Evolutionary conservation across 2,888 invertebrate genomes (phyloP), one percentile per base, ranked within the genome.

Genomic region (Catocala fraxini): DNA sequence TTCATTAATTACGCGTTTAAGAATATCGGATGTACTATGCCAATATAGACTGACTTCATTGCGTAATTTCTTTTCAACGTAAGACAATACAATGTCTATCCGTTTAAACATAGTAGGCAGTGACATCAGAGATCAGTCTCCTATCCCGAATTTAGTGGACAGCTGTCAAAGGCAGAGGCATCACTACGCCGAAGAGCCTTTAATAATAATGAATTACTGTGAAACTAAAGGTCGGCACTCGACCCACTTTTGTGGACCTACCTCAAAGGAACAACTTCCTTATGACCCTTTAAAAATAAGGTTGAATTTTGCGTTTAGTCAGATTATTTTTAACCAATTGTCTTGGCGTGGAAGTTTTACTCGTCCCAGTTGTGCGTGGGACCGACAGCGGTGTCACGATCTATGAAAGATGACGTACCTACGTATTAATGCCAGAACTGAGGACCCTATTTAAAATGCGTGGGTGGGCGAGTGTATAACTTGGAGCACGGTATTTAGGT

Each of bases 371-470:
- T 64, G 63, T 74, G 73, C 75, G 63, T 75, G 74, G 42, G 47
- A 57, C 54, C 61, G 75, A 74, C 76, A 73, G 73, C 63, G 52
- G 54, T 65, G 75, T 72, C 73, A 67, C 59, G 53, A 64, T 66
- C 73, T 75, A 75, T 75, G 74, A 74, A 65, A 75, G 59, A 74
- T 74, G 76, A 68, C 65, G 65, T 58, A 72, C n/a, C n/a, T n/a
- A 70, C 56, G 73, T 67, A 63, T 54, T 59, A 69, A 45, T 25
- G 69, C 13, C 11, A 11, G 34, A 34, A n/a, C 12, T 35, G n/a
- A 51, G 9, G 51, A 25, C 39, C n/a, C 35, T 9, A 39, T 35
- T 39, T 39, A 1, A 10, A 6, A 6, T 25, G 25, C 25, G 25
- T 25, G 25, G 25, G 25, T 25, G 25, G 25, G 25, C 25, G 25